Evolutionary conservation across 2,888 invertebrate species (phyloP), one percentile per base, ranked within the genome.

Genomic region (Artemia sinica): DNA sequence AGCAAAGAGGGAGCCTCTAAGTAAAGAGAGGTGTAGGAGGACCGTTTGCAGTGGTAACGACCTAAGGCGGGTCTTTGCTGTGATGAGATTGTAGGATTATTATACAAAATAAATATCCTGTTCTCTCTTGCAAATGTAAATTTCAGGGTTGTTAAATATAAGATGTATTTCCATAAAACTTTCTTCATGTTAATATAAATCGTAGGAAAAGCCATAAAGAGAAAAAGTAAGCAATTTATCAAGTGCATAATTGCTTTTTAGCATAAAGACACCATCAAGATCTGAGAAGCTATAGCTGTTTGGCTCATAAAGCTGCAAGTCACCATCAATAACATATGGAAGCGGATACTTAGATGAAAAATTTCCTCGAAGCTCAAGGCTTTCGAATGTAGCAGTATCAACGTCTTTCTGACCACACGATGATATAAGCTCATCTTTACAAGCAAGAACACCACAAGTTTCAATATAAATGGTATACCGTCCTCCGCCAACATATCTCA

Each of bases 401-500:
- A 10, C 10, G 8, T n/a, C 18, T 8, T 8, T 18, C 8, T 58
- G 18, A n/a, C 58, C 58, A 18, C 58, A 58, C 14, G 11, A 58
- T 9, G n/a, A n/a, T 18, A 58, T 14, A 58, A n/a, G n/a, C n/a
- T 58, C 58, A 18, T n/a, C 8, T 58, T 14, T 14, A 10, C 58
- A 58, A 58, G 58, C 58, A 58, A 58, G 14, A 58, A 58, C n/a
- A 58, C 14, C 58, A 58, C 58, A 58, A 14, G 58, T 58, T 58
- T 58, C 58, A 18, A 58, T 58, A 58, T 58, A 58, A 10, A 58
- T 58, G 14, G 10, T 10, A 58, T 58, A 58, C 18, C 10, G 58
- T 8, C 58, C 58, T 58, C 58, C 58, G 8, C 58, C 58, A 8
- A 58, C 58, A 18, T 58, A 58, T 1, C 58, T n/a, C 14, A 58